Percentiles rank a stretch among this genome's conserved stretches.
phyloP scores from a whole-genome alignment of 2,888 invertebrate species.

The Drosophila conformis region DNA sequence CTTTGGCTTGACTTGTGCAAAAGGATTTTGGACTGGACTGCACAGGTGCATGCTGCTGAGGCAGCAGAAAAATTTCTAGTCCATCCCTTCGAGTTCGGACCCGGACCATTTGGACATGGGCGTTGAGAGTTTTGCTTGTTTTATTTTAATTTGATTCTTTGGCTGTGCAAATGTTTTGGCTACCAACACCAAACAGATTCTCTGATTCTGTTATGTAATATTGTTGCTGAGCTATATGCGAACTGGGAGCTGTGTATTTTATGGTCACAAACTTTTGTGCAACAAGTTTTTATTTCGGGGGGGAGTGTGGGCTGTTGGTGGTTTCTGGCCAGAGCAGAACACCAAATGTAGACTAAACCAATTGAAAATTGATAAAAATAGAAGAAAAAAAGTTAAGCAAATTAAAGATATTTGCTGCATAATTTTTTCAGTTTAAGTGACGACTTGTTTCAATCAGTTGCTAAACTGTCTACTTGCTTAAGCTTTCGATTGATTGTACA shows the following conservation, averaged over 20 bases:
- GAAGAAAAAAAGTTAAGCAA: not conserved
- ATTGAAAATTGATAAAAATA: slow-evolving; percentile 29
- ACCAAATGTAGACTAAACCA: slow-evolving; percentile 46
- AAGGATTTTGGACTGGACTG: slow-evolving; percentile 73
- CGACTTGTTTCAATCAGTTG: not conserved
- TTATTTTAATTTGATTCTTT: slow-evolving; percentile 68
- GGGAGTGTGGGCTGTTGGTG: not conserved
- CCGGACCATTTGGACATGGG: slow-evolving; percentile 43
- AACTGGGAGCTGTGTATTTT: slow-evolving; percentile 32
- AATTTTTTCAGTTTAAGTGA: not conserved
- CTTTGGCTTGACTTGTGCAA: slow-evolving; percentile 65
- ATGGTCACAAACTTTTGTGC: slow-evolving; percentile 58
- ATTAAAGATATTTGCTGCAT: not conserved
- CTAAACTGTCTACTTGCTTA: not conserved
- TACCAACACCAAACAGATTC: slow-evolving; percentile 66
- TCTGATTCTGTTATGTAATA: slow-evolving; percentile 67
- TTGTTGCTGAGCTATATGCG: slow-evolving; percentile 34
- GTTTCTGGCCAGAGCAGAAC: slow-evolving; percentile 10
- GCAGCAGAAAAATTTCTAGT: slow-evolving; percentile 56
- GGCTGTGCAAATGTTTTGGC: slow-evolving; percentile 70
- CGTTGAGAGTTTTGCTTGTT: slow-evolving; percentile 53
- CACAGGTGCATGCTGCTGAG: slow-evolving; percentile 78
- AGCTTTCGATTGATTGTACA: not conserved
- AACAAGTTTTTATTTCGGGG: slow-evolving; percentile 60
- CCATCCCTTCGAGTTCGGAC: slow-evolving; percentile 31